These are phyloP conservation scores for Drosophila prosaltans DNA, from an alignment of 1,140 invertebrate genomes.

Conservation along the genomic window DNA sequence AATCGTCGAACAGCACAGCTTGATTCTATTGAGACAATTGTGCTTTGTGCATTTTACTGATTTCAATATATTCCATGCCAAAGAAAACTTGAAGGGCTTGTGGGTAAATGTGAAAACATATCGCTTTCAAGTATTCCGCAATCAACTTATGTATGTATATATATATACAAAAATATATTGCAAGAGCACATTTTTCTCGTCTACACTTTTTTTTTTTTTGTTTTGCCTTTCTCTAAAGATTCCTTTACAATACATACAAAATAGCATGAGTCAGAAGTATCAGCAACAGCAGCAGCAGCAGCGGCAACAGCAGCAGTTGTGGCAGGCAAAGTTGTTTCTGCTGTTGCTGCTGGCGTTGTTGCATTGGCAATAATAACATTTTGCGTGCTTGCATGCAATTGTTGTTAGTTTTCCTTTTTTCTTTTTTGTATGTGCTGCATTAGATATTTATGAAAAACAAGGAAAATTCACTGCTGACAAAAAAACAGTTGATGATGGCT, in stretches of 20 bases:
- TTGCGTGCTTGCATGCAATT: slow-evolving; percentile 74
- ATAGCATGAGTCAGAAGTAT: slow-evolving; percentile 51
- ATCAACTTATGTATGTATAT: background rate
- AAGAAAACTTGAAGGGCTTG: background rate
- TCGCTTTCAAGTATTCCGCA: slow-evolving; percentile 1
- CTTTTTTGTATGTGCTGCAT: slow-evolving; percentile 35
- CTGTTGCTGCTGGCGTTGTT: slow-evolving; percentile 12
- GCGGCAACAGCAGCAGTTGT: background rate
- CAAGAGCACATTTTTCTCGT: background rate
- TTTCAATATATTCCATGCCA: background rate
- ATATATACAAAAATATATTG: too few species aligned
- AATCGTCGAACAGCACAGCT: background rate
- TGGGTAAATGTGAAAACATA: background rate
- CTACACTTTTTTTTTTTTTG: background rate
- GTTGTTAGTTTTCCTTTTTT: slow-evolving; percentile 47
- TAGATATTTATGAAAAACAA: slow-evolving; percentile 71
- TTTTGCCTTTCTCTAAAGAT: background rate
- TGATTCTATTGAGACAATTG: background rate
- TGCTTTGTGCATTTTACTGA: background rate
- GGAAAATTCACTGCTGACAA: slow-evolving; percentile 53
- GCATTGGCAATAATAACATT: slow-evolving; percentile 63
- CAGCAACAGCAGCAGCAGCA: background rate
- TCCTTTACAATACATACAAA: slow-evolving; percentile 35
- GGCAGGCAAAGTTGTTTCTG: slow-evolving; percentile 30
- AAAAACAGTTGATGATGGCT: slow-evolving; percentile 35